Evolutionary conservation across 2,888 invertebrate species (phyloP).

Genomic region (Mesochorus sp.): DNA sequence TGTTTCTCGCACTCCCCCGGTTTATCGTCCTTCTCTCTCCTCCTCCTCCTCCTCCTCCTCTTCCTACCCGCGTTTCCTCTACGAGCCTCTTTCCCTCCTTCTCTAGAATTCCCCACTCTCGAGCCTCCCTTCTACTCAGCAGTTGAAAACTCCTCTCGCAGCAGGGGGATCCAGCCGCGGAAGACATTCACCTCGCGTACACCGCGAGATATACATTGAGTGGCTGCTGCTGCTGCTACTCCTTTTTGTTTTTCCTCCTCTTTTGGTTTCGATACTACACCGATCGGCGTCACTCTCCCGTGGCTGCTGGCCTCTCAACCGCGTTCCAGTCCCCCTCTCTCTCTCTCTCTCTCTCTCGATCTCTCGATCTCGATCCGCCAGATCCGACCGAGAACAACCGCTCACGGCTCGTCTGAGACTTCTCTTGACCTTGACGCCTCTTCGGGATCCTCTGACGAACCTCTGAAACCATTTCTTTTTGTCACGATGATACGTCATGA

Average conservation of each 20-base stretch:
- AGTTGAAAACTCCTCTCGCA: slow-evolving; percentile 50
- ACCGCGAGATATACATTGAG: slow-evolving; percentile 25
- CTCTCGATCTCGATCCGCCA: slow-evolving; percentile 39
- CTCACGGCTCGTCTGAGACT: slow-evolving; percentile 12
- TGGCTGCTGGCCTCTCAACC: too few relatives aligned
- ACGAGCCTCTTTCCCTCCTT: background rate
- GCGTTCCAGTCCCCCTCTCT: too few relatives aligned
- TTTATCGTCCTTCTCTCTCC: slow-evolving; percentile 16
- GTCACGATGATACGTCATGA: background rate
- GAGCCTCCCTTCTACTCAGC: slow-evolving; percentile 54
- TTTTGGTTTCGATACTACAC: too few relatives aligned
- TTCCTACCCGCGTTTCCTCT: slow-evolving; percentile 19
- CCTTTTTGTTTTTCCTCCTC: slow-evolving; percentile 30
- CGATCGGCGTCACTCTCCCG: too few relatives aligned
- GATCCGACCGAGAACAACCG: slow-evolving; percentile 20
- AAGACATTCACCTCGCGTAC: slow-evolving; percentile 77
- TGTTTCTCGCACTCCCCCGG: slow-evolving; percentile 59
- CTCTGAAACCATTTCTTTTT: background rate
- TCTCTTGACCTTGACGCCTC: background rate
- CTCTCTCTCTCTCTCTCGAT: background rate
- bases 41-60: slow-evolving; percentile 33
- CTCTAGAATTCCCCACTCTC: slow-evolving; percentile 5
- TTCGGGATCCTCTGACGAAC: background rate
- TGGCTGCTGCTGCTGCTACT: too few relatives aligned
- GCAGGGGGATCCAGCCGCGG: slow-evolving; percentile 64